phyloP scores from a whole-genome alignment of 2,888 invertebrate genomes.

The Sisyra nigra region DNA sequence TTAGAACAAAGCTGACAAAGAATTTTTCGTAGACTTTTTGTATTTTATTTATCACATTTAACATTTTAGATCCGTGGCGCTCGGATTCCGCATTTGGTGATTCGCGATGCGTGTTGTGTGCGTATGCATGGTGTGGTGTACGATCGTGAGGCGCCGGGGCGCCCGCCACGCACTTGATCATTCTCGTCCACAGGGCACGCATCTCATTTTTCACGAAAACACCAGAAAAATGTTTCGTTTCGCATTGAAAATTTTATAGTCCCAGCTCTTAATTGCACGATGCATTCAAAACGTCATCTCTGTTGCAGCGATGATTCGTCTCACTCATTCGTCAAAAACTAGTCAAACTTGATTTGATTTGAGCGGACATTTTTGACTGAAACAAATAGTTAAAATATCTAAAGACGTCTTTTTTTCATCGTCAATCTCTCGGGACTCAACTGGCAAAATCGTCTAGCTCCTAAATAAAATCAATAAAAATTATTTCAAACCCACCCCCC shows the following conservation, averaged over 20 bases:
- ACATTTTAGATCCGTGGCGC: neutral
- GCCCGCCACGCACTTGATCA: no score
- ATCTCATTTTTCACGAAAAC: no score
- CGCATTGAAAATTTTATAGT: neutral
- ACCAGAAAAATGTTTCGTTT: neutral
- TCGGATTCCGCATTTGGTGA: neutral
- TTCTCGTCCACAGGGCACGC: no score
- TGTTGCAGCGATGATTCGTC: slow-evolving; percentile 1
- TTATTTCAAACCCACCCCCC: neutral
- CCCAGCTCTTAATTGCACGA: neutral
- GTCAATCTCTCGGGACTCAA: neutral
- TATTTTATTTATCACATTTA: slow-evolving; percentile 6
- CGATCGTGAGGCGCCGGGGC: no score
- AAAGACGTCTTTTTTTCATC: slow-evolving; percentile 4
- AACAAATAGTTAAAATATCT: slow-evolving; percentile 7
- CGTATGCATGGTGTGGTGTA: no score
- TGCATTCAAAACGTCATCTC: neutral
- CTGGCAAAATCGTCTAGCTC: no score
- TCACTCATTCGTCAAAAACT: slow-evolving; percentile 7
- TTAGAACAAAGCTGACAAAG: slow-evolving; percentile 8
- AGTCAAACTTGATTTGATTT: slow-evolving; percentile 8
- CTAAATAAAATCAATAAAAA: no score
- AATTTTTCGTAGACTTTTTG: slow-evolving; percentile 5
- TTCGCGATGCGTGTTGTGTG: no score
- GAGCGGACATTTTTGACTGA: slow-evolving; percentile 6